phyloP scores from a whole-genome alignment of 2,888 invertebrate species.

The Agrotis ipsilon region DNA sequence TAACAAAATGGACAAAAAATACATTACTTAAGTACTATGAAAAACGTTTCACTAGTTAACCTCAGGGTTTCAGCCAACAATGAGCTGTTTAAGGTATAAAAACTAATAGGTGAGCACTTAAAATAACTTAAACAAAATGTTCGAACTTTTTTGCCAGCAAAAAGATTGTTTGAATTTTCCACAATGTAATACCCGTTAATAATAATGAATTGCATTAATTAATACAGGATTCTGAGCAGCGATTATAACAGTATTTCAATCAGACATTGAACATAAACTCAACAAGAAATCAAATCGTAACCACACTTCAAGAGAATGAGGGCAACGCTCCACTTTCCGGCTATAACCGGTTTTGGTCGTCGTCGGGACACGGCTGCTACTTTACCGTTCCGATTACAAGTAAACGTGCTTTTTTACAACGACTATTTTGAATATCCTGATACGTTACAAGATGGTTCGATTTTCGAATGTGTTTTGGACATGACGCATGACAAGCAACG shows the following conservation, averaged over 20 bases:
- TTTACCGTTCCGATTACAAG: slow-evolving; percentile 70
- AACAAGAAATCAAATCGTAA: slow-evolving; percentile 82
- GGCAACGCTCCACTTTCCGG: slow-evolving; percentile 87
- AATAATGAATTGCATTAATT: slow-evolving; percentile 35
- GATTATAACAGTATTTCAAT: slow-evolving; percentile 75
- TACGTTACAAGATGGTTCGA: slow-evolving; percentile 37
- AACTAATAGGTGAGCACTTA: slow-evolving; percentile 31
- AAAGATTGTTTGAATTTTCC: slow-evolving; percentile 7
- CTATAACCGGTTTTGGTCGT: slow-evolving; percentile 80
- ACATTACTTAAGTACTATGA: slow-evolving; percentile 27
- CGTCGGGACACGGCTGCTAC: slow-evolving; percentile 70
- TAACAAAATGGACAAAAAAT: slow-evolving; percentile 35
- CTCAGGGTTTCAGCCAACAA: slow-evolving; percentile 35
- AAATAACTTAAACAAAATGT: slow-evolving; percentile 1
- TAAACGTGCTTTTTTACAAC: slow-evolving; percentile 64
- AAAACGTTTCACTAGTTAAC: slow-evolving; percentile 35
- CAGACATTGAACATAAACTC: slow-evolving; percentile 69
- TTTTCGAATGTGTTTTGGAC: slow-evolving; percentile 33
- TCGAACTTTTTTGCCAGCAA: slow-evolving; percentile 3
- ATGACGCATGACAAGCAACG: slow-evolving; percentile 36
- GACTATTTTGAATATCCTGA: slow-evolving; percentile 57
- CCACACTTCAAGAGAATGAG: slow-evolving; percentile 81
- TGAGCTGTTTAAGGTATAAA: slow-evolving; percentile 24
- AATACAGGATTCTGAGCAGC: slow-evolving; percentile 20
- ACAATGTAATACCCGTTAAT: slow-evolving; percentile 13